Base-by-base conservation (phyloP, 64 coral and sea anemone genomes). In the Dendrophyllia cribrosa region DNA sequence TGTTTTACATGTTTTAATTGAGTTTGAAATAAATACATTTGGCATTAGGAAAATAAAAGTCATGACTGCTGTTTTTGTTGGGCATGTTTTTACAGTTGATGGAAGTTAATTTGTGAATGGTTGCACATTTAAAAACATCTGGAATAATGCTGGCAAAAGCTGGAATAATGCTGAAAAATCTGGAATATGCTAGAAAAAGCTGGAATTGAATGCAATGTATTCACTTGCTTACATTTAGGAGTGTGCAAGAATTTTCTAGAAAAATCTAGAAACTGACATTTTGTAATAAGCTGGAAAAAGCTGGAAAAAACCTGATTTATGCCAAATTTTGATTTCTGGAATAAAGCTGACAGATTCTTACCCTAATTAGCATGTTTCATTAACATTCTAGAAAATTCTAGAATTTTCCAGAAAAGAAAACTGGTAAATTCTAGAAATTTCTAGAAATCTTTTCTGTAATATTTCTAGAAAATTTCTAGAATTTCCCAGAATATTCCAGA, bases 321-420 rank as follows among this genome's bases (percentile, higher is more conserved):
- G 11, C 58, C 6, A 46, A 21, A 46, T 64, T 60, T 43, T 44
- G 78, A 81, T 81, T 81, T 81, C 78, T 81, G 78, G 58, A 81
- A 81, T 69, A 62, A 81, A 46, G 58, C 78, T 81, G 78, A 24
- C 58, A 81, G 25, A 43, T 81, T 81, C 58, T 0, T 47, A 19
- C 0, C 78, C 78, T 81, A 17, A 64, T 81, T 81, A 81, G 78
- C 78, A 81, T 81, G 78, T 81, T 81, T 81, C 78, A 81, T 81
- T 81, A 81, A 81, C 78, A 81, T 81, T 64, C 78, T 81, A 63
- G 78, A 63, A 64, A 60, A 43, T 81, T 79, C 76, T 79, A 79
- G 76, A 79, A 79, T 79, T 59, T 79, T 81, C 77, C 25, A 81
- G 77, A 81, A 81, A 81, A n/a, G 24, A 59, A 64, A 64, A 81